Percentiles rank a stretch among this genome's conserved stretches.
Conservation (phyloP, 1,140 invertebrate species). For the Bradynema listronoti region DNA sequence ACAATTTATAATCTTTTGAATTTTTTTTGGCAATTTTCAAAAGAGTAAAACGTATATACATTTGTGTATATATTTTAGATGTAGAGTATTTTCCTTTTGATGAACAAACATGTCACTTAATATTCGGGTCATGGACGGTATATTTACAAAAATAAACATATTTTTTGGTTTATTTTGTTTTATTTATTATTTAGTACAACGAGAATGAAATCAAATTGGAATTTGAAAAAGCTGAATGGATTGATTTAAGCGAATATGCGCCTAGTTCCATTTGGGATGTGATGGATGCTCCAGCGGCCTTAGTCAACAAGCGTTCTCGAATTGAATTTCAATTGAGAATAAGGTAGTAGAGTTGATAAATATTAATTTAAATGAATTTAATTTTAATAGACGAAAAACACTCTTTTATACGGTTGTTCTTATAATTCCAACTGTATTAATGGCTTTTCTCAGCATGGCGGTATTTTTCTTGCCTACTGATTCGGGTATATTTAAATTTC, state of each 20-base stretch:
- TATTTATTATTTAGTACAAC: no score
- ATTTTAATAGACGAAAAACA: conserved; percentile 73
- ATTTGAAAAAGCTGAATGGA: conserved; percentile 65
- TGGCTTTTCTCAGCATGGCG: conserved; percentile 93
- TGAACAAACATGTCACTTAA: conserved; percentile 94
- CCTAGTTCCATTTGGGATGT: conserved; percentile 99
- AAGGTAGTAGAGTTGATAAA: conserved; percentile 37
- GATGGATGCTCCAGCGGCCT: conserved; percentile 85
- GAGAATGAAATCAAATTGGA: conserved; percentile 68
- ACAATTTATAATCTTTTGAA: neutral
- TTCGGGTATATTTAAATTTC: conserved; percentile 61
- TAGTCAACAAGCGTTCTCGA: conserved; percentile 52
- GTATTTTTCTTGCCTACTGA: conserved; percentile 92
- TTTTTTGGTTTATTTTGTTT: no score
- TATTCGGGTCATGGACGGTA: conserved; percentile 98
- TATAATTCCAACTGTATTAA: conserved; percentile 92
- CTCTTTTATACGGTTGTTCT: conserved; percentile 98
- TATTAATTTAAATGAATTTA: conserved; percentile 17
- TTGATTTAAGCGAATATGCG: conserved; percentile 75
- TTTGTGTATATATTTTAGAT: conserved; percentile 28
- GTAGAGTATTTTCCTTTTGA: conserved; percentile 58
- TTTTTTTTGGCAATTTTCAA: neutral
- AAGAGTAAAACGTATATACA: no score
- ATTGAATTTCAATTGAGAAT: conserved; percentile 58
- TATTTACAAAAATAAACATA: conserved; percentile 63